Evolutionary conservation across 1,140 invertebrate species (phyloP).

Genomic region (Drosophila erecta): DNA sequence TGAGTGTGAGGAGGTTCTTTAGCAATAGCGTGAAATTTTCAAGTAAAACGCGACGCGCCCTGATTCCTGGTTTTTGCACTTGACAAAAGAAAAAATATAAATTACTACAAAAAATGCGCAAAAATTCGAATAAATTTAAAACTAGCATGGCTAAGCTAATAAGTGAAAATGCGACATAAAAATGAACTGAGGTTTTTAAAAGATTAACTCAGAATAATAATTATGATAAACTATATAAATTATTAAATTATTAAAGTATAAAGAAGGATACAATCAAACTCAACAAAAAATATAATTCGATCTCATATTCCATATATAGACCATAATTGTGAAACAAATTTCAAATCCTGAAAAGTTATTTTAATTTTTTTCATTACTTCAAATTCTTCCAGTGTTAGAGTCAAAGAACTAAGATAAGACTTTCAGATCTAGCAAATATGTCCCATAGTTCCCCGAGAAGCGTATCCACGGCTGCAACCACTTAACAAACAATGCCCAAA

Average conservation of each 20-base stretch:
- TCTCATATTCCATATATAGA: not conserved
- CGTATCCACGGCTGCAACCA: slow-evolving; percentile 27
- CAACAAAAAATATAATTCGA: not conserved
- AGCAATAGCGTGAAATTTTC: slow-evolving; percentile 44
- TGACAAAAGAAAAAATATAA: not conserved
- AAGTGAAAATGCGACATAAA: not conserved
- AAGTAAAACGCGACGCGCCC: slow-evolving; percentile 48
- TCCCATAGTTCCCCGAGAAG: slow-evolving; percentile 42
- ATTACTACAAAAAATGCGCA: not conserved
- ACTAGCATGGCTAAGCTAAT: not conserved
- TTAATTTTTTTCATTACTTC: not conserved
- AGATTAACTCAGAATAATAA: not conserved
- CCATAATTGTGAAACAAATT: not conserved
- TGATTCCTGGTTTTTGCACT: slow-evolving; percentile 26
- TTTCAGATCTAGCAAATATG: slow-evolving; percentile 34
- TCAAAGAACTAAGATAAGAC: slow-evolving; percentile 42
- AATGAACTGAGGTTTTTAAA: not conserved
- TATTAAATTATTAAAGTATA: not conserved
- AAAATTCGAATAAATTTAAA: not conserved
- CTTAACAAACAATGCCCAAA: slow-evolving; percentile 61
- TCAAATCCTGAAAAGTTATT: not conserved
- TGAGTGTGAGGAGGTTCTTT: slow-evolving; percentile 33
- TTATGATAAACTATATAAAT: not conserved
- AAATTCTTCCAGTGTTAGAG: slow-evolving; percentile 41
- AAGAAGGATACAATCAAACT: not conserved